These are phyloP conservation scores for Raja brachyura DNA, from an alignment of 2,113 vertebrate genomes.

Conservation along the genomic window DNA sequence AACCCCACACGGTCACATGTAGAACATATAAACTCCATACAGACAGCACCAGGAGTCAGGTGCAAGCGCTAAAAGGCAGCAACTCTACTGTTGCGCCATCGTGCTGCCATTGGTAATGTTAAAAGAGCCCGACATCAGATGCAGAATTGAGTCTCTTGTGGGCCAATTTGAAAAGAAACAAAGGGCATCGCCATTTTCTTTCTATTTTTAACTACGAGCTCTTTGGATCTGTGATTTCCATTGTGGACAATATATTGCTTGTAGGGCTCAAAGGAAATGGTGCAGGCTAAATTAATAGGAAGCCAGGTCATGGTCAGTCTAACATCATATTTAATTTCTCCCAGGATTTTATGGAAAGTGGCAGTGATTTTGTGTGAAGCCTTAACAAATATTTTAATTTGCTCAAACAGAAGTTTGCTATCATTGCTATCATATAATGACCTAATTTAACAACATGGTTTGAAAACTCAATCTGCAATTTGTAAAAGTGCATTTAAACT, in stretches of 20 bases:
- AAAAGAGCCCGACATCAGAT: too few species aligned
- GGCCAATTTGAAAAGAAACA: not conserved
- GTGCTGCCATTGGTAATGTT: not conserved
- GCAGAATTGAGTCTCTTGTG: not conserved
- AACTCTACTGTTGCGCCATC: too few species aligned
- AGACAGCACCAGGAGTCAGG: too few species aligned
- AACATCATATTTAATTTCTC: not conserved
- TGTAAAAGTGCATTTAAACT: not conserved
- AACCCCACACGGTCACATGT: too few species aligned
- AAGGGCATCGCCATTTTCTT: not conserved
- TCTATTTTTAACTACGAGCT: not conserved
- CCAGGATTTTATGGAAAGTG: not conserved
- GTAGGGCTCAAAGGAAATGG: not conserved
- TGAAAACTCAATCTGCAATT: not conserved
- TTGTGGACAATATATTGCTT: not conserved
- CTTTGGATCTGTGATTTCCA: not conserved
- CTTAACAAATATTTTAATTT: not conserved
- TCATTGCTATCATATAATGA: not conserved
- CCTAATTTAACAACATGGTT: not conserved
- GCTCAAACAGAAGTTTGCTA: not conserved
- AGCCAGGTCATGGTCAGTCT: not conserved
- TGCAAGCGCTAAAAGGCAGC: too few species aligned
- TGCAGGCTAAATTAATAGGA: not conserved
- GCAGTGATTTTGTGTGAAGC: not conserved
- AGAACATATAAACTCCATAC: too few species aligned